Conservation (phyloP, 2,113 vertebrate species). For the Thalassarche chlororhynchos region DNA sequence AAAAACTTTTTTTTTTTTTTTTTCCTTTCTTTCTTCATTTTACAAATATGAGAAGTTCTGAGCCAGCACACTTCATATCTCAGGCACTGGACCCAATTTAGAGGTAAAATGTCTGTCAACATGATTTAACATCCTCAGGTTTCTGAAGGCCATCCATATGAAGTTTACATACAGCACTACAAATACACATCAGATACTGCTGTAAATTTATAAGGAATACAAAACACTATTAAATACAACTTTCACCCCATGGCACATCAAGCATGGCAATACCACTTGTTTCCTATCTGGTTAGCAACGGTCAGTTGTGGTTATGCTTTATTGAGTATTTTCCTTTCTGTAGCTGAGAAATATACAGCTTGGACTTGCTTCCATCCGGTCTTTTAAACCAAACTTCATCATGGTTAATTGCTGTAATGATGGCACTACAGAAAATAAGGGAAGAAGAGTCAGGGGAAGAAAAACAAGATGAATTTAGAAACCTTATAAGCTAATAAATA, state of each 20-base stretch:
- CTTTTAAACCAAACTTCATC: conserved; percentile 99
- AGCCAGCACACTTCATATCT: not conserved
- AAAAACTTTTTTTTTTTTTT: not conserved
- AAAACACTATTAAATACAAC: conserved; percentile 62
- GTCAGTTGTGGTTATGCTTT: conserved; percentile 87
- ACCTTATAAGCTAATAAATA: not conserved
- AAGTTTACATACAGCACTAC: conserved; percentile 49
- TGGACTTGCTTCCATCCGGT: conserved; percentile 95
- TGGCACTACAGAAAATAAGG: conserved; percentile 78
- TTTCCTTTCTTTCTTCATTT: not conserved
- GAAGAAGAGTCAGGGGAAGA: conserved; percentile 2
- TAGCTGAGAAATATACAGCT: conserved; percentile 96
- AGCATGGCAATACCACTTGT: conserved; percentile 69
- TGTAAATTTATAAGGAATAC: conserved; percentile 26
- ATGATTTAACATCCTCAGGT: conserved; percentile 1
- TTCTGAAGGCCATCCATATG: conserved; percentile 23
- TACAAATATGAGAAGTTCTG: not conserved
- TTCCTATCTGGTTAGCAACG: conserved; percentile 42
- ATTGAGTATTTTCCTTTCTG: conserved; percentile 99
- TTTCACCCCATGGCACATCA: conserved; percentile 77
- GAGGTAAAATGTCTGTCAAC: not conserved
- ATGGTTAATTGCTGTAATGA: conserved; percentile 97
- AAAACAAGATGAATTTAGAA: conserved; percentile 1
- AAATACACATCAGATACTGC: conserved; percentile 49
- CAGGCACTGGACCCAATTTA: conserved; percentile 31